Evolutionary conservation across 1,140 invertebrate genomes (phyloP).

Genomic region (Drosophila setifemur): DNA sequence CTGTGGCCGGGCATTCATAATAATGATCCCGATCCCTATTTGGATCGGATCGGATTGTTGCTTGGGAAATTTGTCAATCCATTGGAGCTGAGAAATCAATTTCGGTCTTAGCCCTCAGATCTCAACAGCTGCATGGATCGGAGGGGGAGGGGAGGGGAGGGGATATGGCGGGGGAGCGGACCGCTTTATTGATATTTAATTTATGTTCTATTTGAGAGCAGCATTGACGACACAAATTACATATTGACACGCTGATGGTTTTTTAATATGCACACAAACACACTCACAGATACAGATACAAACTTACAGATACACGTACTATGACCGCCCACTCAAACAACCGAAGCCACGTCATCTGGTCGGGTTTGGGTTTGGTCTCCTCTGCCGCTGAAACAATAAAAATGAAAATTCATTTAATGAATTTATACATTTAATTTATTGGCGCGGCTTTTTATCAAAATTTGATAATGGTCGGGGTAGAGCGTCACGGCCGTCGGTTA

Average conservation of each 20-base stretch:
- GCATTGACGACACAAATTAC: slow-evolving; percentile 72
- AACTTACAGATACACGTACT: slow-evolving; percentile 15
- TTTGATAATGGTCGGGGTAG: slow-evolving; percentile 55
- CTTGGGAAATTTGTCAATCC: slow-evolving; percentile 57
- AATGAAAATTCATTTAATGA: slow-evolving; percentile 76
- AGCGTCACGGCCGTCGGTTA: slow-evolving; percentile 19
- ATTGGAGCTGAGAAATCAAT: slow-evolving; percentile 44
- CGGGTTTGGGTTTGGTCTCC: slow-evolving; percentile 9
- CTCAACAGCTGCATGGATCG: slow-evolving; percentile 14
- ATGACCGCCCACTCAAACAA: background rate
- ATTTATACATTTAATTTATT: slow-evolving; percentile 81
- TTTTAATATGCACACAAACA: slow-evolving; percentile 70
- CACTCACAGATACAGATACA: background rate
- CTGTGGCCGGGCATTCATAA: slow-evolving; percentile 44
- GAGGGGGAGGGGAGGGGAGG: too few relatives aligned
- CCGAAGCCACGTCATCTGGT: slow-evolving; percentile 37
- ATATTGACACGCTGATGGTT: slow-evolving; percentile 80
- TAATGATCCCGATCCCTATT: too few relatives aligned
- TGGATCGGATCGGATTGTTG: slow-evolving; percentile 3
- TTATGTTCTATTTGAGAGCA: slow-evolving; percentile 67
- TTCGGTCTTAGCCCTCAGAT: slow-evolving; percentile 45
- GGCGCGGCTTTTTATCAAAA: slow-evolving; percentile 73
- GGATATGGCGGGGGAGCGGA: background rate
- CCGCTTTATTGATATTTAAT: slow-evolving; percentile 77
- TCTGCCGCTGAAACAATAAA: slow-evolving; percentile 65